Evolutionary conservation across 2,113 vertebrate genomes (phyloP), one percentile per base, ranked within the genome.

Genomic region (Sinosuthora webbiana): DNA sequence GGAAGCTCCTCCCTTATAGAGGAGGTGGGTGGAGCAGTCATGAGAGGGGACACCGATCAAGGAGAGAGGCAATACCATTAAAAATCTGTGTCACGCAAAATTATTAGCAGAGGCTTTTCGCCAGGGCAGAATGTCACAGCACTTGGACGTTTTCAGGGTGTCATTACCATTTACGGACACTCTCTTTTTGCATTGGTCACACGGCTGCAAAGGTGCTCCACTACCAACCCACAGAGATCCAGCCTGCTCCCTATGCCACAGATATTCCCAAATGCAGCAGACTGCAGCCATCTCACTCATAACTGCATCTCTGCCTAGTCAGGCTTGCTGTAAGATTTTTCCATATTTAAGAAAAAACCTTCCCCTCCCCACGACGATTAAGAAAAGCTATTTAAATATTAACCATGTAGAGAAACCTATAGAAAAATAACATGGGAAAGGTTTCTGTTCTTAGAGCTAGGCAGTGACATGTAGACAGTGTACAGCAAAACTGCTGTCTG

Each of bases 341-440:
- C 52, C 94, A 86, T n/a, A 50, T 89, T 95, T 88, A 96, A 93
- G 60, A 75, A 75, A 49, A 37, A 90, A 42, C 7, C 18, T 75
- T 64, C 45, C 83, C 87, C 37, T 44, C 49, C 83, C 16, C 1
- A 1, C 10, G 4, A 78, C n/a, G 13, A 95, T 87, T 90, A 50
- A 75, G 76, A 93, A 74, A 28, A 77, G 76, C 77, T 94, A 91
- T 93, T 98, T 94, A 96, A 96, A 88, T 94, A 96, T 95, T 94
- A 97, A 95, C 87, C 70, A 95, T 6, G 55, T 31, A 75, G 63
- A 95, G 64, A 78, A 97, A 90, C 15, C 62, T 87, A 70, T 64
- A 95, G 69, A 49, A 83, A 82, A 91, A 96, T 67, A 84, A 90
- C 14, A 67, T 9, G 93, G 83, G 73, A 62, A 23, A 90, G 62